Base-by-base conservation (phyloP, 1,140 invertebrate genomes). In the Ceratosolen solmsi region DNA sequence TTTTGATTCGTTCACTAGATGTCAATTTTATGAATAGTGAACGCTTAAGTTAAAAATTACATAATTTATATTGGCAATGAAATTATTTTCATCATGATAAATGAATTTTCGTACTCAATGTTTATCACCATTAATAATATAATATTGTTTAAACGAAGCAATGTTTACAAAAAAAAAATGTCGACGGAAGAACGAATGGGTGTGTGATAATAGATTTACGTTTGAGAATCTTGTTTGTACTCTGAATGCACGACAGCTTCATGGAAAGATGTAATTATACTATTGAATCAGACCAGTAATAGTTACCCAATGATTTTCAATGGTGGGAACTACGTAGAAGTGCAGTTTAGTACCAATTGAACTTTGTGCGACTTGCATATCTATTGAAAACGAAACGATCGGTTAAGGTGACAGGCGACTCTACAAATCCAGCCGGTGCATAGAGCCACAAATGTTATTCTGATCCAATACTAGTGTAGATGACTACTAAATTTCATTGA, bases 331-430 rank as follows among this genome's bases (percentile, higher is more conserved):
- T 89, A 87, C 63, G n/a, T 13, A 17, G 0, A 84, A 84, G 82
- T 87, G 87, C 83, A 85, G 87, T 89, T 89, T 86, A 88, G 86
- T 84, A 87, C 74, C 88, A 87, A 88, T 89, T 87, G 85, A 89
- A 88, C 86, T 88, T 88, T 71, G 82, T 70, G 56, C 83, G 86
- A 88, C 85, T 89, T 87, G 84, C 81, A 82, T 79, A 82, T 73
- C 87, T 86, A 84, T 84, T 84, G 85, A 89, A 86, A 87, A 89
- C 83, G 87, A 84, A 88, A 88, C 85, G 84, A 86, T 68, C 70
- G 71, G 73, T 60, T 83, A 80, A 41, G 82, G 71, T 51, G 63
- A 63, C 75, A 27, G 75, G 84, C 85, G 84, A 87, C 81, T 87
- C 82, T 77, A 70, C 63, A 86, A 85, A 86, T 86, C 73, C 82